phyloP scores from a whole-genome alignment of 2,113 vertebrate species.

The Lampris megalopsis region DNA sequence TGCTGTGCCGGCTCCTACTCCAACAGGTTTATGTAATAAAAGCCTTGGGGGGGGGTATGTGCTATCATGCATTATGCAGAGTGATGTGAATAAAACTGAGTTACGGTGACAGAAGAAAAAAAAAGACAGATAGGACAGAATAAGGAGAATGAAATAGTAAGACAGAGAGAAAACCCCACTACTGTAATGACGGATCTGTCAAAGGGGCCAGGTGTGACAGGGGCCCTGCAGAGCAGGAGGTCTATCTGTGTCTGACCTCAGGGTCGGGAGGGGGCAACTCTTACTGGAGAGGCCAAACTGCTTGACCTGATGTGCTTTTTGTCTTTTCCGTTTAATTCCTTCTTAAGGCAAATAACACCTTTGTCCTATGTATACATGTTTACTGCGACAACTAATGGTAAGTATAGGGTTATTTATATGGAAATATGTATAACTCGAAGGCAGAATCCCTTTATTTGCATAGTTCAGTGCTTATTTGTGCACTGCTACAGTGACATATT shows the following conservation, averaged over 20 bases:
- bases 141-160: conserved; percentile 29
- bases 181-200: conserved; percentile 57
- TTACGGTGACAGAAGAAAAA: conserved; percentile 48
- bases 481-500: too few species aligned
- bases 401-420: too few species aligned
- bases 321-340: too few species aligned
- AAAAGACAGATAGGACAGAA: conserved; percentile 19
- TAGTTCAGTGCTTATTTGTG: too few species aligned
- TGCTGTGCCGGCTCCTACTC: conserved; percentile 65
- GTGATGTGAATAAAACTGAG: conserved; percentile 74
- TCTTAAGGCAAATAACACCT: too few species aligned
- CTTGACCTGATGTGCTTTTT: too few species aligned
- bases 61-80: conserved; percentile 76
- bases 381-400: too few species aligned
- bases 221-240: conserved; percentile 6
- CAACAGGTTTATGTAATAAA: conserved; percentile 80
- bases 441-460: too few species aligned
- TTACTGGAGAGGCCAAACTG: too few species aligned
- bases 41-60: conserved; percentile 61
- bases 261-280: neutral
- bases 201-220: conserved; percentile 11
- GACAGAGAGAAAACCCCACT: conserved; percentile 29
- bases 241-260: neutral
- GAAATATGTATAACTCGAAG: too few species aligned
- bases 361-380: too few species aligned